phyloP scores from a whole-genome alignment of 2,113 vertebrate species.

The Bagarius yarrelli region DNA sequence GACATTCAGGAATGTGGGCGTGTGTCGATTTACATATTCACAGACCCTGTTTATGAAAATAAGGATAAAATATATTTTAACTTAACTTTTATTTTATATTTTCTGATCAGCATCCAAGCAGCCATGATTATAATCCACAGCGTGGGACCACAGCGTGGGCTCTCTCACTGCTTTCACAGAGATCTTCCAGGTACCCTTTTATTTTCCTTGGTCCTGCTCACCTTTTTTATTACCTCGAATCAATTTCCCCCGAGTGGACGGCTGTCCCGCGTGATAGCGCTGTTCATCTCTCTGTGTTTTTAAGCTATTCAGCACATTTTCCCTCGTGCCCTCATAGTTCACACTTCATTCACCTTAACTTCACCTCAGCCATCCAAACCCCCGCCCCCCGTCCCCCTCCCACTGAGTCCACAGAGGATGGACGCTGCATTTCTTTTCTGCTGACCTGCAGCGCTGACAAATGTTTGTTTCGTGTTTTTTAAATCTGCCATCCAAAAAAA shows the following conservation, averaged over 20 bases:
- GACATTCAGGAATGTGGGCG: neutral
- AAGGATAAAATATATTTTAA: neutral
- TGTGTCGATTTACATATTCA: neutral
- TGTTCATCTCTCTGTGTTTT: neutral
- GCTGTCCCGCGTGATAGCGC: conserved; percentile 10
- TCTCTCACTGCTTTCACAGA: neutral
- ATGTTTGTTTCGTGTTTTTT: neutral
- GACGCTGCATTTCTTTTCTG: conserved; percentile 3
- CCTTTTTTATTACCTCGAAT: conserved; percentile 17
- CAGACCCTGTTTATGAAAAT: neutral
- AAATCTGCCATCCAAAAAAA: neutral
- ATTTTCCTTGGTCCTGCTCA: conserved; percentile 14
- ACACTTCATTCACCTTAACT: conserved; percentile 44
- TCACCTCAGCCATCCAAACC: conserved; percentile 4
- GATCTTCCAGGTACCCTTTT: conserved; percentile 2
- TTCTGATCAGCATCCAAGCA: neutral
- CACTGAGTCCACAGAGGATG: conserved; percentile 7
- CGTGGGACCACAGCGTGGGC: neutral
- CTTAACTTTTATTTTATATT: too few species aligned
- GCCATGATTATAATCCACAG: neutral
- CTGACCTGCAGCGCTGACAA: conserved; percentile 22
- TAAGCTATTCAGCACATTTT: conserved; percentile 33
- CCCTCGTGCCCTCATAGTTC: conserved; percentile 19
- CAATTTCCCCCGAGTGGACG: conserved; percentile 25
- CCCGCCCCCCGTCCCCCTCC: neutral